Percentiles rank a stretch among this genome's conserved stretches.
Evolutionary conservation across 2,888 invertebrate species (phyloP).

Genomic region (Papilio gigon): DNA sequence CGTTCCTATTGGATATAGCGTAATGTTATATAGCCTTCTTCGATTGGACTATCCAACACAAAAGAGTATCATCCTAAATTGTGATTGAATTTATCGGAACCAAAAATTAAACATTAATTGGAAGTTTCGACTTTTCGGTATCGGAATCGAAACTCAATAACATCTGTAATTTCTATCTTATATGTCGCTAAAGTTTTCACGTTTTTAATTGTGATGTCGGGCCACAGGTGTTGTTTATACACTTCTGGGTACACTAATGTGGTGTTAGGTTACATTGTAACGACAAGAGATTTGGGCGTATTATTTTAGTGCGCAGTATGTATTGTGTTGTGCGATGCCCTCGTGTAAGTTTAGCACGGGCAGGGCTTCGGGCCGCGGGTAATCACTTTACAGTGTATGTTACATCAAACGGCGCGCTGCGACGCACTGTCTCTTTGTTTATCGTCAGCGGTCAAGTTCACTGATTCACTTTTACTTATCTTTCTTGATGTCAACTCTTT

Average conservation of each 20-base stretch:
- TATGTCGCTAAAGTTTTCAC: no score
- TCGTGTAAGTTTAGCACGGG: slow-evolving; percentile 29
- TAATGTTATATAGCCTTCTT: no score
- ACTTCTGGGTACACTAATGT: no score
- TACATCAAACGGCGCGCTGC: slow-evolving; percentile 10
- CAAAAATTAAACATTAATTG: no score
- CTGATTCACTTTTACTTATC: background rate
- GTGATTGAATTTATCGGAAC: no score
- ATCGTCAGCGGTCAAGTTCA: slow-evolving; percentile 11
- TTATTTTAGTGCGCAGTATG: slow-evolving; percentile 7
- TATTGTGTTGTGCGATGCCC: slow-evolving; percentile 18
- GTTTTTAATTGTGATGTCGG: background rate
- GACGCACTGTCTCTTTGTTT: slow-evolving; percentile 2
- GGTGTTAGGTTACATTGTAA: background rate
- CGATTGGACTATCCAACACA: no score
- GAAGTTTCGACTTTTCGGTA: no score
- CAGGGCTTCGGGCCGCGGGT: slow-evolving; percentile 24
- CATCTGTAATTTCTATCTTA: no score
- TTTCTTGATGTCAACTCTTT: background rate
- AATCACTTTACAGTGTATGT: slow-evolving; percentile 29
- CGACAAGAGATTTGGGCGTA: background rate
- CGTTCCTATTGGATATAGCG: no score
- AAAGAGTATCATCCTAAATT: no score
- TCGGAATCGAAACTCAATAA: no score
- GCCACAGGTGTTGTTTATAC: background rate